Evolutionary conservation across 1,140 invertebrate genomes (phyloP).

Genomic region (Dreissena polymorpha): DNA sequence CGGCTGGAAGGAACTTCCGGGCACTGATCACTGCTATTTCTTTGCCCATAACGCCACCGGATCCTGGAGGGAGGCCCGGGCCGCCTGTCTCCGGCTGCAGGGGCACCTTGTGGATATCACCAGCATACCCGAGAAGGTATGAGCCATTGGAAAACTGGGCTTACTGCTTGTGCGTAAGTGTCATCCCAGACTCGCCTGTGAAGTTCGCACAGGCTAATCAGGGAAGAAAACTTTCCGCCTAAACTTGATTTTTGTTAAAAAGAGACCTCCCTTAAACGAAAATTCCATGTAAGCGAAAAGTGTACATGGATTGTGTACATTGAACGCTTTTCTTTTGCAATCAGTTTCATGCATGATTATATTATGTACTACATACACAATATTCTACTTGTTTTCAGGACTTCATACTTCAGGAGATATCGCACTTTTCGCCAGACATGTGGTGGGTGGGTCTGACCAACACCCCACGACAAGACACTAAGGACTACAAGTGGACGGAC

Average conservation of each 20-base stretch:
- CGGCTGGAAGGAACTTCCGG: conserved; percentile 36
- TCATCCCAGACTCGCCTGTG: no score
- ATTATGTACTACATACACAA: no score
- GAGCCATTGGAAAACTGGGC: background rate
- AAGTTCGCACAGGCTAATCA: no score
- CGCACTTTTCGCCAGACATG: conserved; percentile 5
- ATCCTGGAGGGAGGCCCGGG: conserved; percentile 30
- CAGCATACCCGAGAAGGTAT: conserved; percentile 32
- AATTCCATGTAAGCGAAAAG: no score
- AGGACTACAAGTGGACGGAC: conserved; percentile 52
- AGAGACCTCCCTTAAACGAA: no score
- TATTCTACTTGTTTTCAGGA: conserved; percentile 4
- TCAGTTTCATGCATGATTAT: no score
- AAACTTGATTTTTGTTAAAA: no score
- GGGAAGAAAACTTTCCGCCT: no score
- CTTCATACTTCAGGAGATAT: conserved; percentile 41
- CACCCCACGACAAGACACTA: conserved; percentile 31
- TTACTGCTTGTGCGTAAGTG: background rate
- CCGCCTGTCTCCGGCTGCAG: conserved; percentile 28
- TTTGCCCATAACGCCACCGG: background rate
- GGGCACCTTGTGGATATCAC: conserved; percentile 51
- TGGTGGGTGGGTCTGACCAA: conserved; percentile 53
- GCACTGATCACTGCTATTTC: conserved; percentile 31
- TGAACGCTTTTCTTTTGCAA: no score
- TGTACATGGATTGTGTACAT: no score